phyloP scores from a whole-genome alignment of 2,888 invertebrate genomes.

The Sialis lutaria region DNA sequence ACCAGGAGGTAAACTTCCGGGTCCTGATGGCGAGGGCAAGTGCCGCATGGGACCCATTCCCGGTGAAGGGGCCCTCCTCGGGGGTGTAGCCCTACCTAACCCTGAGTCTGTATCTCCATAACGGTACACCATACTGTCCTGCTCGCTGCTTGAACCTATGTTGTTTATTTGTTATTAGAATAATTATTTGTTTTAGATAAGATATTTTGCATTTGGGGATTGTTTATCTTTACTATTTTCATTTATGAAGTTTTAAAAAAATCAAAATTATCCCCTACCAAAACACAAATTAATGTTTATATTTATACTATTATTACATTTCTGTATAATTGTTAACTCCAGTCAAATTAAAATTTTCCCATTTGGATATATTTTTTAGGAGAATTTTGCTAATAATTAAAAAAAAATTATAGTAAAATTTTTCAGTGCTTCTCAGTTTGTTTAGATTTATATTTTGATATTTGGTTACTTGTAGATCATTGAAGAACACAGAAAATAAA shows the following conservation, averaged over 20 bases:
- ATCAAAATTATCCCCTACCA: not conserved
- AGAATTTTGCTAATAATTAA: too few species aligned
- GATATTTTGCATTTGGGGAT: not conserved
- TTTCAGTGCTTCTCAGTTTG: too few species aligned
- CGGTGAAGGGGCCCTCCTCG: constrained; percentile 71
- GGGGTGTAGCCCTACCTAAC: constrained; percentile 72
- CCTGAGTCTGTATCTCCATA: constrained; percentile 65
- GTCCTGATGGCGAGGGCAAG: constrained; percentile 71
- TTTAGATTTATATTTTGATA: too few species aligned
- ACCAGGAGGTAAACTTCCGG: constrained; percentile 61
- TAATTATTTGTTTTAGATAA: constrained; percentile 1
- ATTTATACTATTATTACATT: too few species aligned
- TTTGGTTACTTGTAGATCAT: too few species aligned
- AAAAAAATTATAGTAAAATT: too few species aligned
- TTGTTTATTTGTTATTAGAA: too few species aligned
- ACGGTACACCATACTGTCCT: constrained; percentile 35
- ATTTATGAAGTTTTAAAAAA: not conserved
- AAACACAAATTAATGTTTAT: not conserved
- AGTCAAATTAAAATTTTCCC: too few species aligned
- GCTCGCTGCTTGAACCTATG: constrained; percentile 36
- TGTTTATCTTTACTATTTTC: not conserved
- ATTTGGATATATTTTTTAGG: too few species aligned
- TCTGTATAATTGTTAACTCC: too few species aligned
- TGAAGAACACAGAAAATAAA: too few species aligned
- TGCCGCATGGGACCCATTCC: constrained; percentile 58